Conservation (phyloP, 2,888 invertebrate genomes). For the Megaustenia siamemsis region DNA sequence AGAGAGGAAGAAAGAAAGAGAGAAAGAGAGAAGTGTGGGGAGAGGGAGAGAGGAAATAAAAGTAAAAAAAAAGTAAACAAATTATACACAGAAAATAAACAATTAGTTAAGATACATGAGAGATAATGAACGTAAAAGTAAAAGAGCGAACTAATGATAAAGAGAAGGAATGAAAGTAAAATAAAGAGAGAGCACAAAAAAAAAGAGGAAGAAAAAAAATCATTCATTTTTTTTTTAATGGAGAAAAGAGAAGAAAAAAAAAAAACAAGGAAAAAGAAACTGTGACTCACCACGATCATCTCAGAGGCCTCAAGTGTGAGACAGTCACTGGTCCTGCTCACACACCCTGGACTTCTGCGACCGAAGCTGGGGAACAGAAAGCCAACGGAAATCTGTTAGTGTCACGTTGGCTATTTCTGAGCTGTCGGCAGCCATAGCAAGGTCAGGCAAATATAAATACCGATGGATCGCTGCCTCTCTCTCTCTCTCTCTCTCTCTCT, state of each 20-base stretch:
- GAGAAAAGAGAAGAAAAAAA: background rate
- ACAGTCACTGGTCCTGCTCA: conserved; percentile 89
- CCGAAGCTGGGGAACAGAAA: conserved; percentile 86
- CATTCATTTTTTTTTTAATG: too few species aligned
- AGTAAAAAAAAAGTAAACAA: too few species aligned
- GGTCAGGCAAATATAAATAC: conserved; percentile 7
- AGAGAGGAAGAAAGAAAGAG: background rate
- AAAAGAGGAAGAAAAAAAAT: background rate
- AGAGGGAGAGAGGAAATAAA: too few species aligned
- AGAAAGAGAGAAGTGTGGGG: background rate
- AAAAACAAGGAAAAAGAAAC: background rate
- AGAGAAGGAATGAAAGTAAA: background rate
- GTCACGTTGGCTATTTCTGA: conserved; percentile 2
- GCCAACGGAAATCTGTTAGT: background rate
- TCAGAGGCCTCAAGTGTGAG: conserved; percentile 91
- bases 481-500: conserved; percentile 1
- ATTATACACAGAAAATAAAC: background rate
- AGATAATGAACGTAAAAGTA: too few species aligned
- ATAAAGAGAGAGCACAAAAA: background rate
- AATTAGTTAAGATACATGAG: background rate
- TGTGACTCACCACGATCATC: conserved; percentile 89
- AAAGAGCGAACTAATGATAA: too few species aligned
- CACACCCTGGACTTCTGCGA: conserved; percentile 88
- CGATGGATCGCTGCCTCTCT: conserved; percentile 3
- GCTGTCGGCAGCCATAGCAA: background rate